phyloP scores from a whole-genome alignment of 2,113 vertebrate species.

The pig (Sus scrofa) region DNA sequence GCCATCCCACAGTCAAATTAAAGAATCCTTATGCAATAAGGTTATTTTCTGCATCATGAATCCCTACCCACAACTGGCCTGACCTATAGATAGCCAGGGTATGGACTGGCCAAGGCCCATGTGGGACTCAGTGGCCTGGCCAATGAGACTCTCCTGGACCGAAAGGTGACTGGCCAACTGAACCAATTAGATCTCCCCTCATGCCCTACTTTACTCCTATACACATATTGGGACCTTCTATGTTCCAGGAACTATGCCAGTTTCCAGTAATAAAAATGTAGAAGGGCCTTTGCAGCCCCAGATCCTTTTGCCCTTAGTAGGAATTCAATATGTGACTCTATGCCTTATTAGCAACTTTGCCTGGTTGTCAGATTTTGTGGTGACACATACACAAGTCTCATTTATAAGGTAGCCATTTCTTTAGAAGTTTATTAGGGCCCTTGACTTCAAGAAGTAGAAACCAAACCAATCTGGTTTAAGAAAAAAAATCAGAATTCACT shows the following conservation, averaged over 20 bases:
- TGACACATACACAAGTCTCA: background rate
- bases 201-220: background rate
- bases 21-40: background rate
- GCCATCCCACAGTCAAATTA: background rate
- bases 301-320: background rate
- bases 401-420: background rate
- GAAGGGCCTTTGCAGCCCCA: background rate
- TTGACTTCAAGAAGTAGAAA: constrained; percentile 49
- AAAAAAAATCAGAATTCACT: constrained; percentile 25
- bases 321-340: background rate
- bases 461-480: background rate
- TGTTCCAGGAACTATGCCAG: background rate
- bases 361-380: background rate
- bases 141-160: background rate
- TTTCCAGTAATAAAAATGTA: background rate
- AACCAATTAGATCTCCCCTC: background rate
- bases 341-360: background rate
- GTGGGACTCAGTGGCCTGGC: background rate
- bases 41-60: background rate
- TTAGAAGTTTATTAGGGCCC: constrained; percentile 29
- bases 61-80: background rate
- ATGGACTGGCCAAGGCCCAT: too few relatives aligned
- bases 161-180: background rate
- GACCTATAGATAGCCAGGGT: background rate
- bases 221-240: background rate